Evolutionary conservation across 2,888 invertebrate genomes (phyloP), one percentile per base, ranked within the genome.

Genomic region (Scaeva pyrastri): DNA sequence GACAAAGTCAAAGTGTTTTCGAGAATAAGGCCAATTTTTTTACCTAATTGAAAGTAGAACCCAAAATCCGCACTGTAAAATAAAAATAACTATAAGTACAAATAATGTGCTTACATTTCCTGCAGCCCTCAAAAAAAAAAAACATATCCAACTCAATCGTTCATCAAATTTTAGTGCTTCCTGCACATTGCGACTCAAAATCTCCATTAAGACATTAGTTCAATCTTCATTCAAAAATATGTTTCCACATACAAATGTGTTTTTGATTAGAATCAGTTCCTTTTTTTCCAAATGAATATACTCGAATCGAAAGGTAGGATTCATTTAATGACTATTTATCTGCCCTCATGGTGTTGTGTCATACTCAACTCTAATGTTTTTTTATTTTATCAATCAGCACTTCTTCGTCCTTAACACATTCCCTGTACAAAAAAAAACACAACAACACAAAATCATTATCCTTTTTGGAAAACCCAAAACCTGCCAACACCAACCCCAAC

Each of bases 301-400:
- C 8, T 14, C 23, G 52, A 50, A 21, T 39, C 39, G 45, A 56
- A 68, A 80, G 75, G 52, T 55, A 52, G 52, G 75, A 80, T 70
- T 72, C 68, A 8, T 73, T 79, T 80, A 68, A 85, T 76, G 71
- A 66, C 48, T 56, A 41, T 74, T 78, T 83, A 74, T 83, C 62
- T 31, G 60, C 45, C 50, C 50, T 71, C 45, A 31, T 16, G 55
- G 26, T 62, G 39, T 39, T 6, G 45, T 58, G n/a, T n/a, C n/a
- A 66, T 72, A 36, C n/a, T 52, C 14, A 31, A 31, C 31, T 31
- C 2, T 7, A 31, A 5, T n/a, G n/a, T n/a, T n/a, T n/a, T n/a
- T 83, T 74, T 19, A 14, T 60, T 26, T 75, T 52, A 48, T 79
- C 84, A 71, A 71, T 85, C 76, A 80, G 12, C 39, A 56, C 71